Percentiles rank a stretch among this genome's conserved stretches.
Evolutionary conservation across 2,888 invertebrate species (phyloP).

Genomic region (Athalia circularis): DNA sequence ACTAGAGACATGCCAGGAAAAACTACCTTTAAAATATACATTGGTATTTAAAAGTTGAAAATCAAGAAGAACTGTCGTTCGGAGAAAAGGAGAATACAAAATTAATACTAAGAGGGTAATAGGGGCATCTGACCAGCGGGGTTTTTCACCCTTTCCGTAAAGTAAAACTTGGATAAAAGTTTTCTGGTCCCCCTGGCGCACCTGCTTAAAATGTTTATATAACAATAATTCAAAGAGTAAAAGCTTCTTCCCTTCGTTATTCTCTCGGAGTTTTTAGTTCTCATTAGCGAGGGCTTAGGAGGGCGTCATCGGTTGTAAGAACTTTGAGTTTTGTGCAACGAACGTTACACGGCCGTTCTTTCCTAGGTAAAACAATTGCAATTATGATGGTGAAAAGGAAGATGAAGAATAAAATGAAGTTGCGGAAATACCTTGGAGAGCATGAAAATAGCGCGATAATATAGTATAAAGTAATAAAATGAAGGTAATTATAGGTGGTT

Average conservation of each 20-base stretch:
- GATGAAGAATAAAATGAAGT: neutral
- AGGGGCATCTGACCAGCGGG: neutral
- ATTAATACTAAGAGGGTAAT: neutral
- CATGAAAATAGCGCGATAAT: neutral
- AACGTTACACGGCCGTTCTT: too few species aligned
- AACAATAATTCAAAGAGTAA: slow-evolving; percentile 29
- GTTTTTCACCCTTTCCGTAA: neutral
- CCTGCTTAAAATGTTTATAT: neutral
- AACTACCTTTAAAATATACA: neutral
- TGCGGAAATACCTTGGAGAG: neutral
- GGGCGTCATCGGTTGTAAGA: neutral
- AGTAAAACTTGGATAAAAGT: slow-evolving; percentile 13
- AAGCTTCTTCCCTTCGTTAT: slow-evolving; percentile 34
- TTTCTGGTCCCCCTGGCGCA: neutral
- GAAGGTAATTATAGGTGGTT: neutral
- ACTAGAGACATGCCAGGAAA: neutral
- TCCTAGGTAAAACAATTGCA: neutral
- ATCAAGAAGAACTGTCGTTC: neutral
- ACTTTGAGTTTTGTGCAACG: too few species aligned
- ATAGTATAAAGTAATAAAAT: too few species aligned
- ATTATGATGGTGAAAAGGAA: neutral
- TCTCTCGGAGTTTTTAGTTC: slow-evolving; percentile 57
- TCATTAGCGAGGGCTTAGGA: slow-evolving; percentile 67
- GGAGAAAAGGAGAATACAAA: neutral
- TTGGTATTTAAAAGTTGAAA: too few species aligned